A percentile compares a stretch with the other conserved stretches of the same genome.
These are phyloP conservation scores for Harpalus rubripes DNA, from an alignment of 2,888 invertebrate genomes.

Conservation along the genomic window DNA sequence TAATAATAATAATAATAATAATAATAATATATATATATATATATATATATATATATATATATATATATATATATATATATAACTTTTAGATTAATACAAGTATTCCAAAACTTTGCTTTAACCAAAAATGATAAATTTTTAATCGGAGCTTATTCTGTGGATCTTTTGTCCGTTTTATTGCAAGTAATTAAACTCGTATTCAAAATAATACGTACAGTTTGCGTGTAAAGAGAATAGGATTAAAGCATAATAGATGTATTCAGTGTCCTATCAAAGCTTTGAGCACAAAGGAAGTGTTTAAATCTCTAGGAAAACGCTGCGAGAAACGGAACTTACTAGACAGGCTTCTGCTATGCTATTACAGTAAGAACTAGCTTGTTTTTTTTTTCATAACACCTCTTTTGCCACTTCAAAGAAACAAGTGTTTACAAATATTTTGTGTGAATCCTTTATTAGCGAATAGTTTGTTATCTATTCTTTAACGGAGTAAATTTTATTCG, in stretches of 20 bases:
- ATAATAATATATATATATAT: too few relatives aligned
- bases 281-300: slow-evolving; percentile 32
- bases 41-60: too few relatives aligned
- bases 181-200: slow-evolving; percentile 27
- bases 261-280: slow-evolving; percentile 38
- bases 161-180: slow-evolving; percentile 19
- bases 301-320: slow-evolving; percentile 14
- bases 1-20: too few relatives aligned
- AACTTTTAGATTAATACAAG: too few relatives aligned
- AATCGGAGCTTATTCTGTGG: background rate
- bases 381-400: background rate
- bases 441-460: background rate
- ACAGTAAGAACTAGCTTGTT: background rate
- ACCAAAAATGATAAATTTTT: background rate
- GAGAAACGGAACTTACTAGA: background rate
- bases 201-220: slow-evolving; percentile 27
- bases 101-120: background rate
- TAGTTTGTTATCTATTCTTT: background rate
- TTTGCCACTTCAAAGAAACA: background rate
- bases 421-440: slow-evolving; percentile 1
- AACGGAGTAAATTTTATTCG: background rate
- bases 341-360: background rate
- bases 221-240: slow-evolving; percentile 39
- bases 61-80: too few relatives aligned
- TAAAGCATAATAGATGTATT: slow-evolving; percentile 42